Base-by-base conservation (phyloP, 1,140 invertebrate species). In the Eubasilissa regina region DNA sequence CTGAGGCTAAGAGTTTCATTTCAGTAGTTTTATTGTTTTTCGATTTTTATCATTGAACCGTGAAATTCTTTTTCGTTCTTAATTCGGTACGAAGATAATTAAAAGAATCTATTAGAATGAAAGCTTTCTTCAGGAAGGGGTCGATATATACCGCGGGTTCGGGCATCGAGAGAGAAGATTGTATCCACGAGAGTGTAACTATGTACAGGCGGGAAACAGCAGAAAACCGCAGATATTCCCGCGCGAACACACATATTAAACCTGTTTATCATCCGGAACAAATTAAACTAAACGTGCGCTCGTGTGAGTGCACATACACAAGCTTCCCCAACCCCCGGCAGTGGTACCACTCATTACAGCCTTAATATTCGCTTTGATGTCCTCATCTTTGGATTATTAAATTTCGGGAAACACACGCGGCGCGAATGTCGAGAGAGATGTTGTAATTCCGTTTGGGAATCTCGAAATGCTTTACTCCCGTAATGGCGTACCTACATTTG, bases 201-300 rank as follows among this genome's bases (percentile, higher is more conserved):
- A 44, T 15, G 43, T 21, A 70, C 17, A 51, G 66, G 66, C 70
- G 70, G 70, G 70, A 56, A 74, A 74, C 19, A 12, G 35, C 53
- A 43, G 53, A 55, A 55, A 74, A 74, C 70, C 70, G 17, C 70
- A 74, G 70, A 74, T 44, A 74, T 74, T 74, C 70, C 70, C 53
- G 70, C 70, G 70, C 70, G 25, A 74, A 74, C 70, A 74, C 47
- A 72, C 70, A 74, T 74, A 74, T 74, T 74, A 74, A 74, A 74
- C 70, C 53, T 44, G 70, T 74, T 55, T 56, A 55, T 74, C 70
- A 74, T 74, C 53, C 70, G 17, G 70, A 74, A 56, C 70, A 74
- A 74, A 74, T 74, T 74, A 74, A 74, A 74, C 51, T 74, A 74
- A 74, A 56, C 70, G 70, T 56, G 15, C 56, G 70, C 35, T 43